These are phyloP conservation scores for Deilephila porcellus DNA, from an alignment of 2,888 invertebrate genomes.

Conservation along the genomic window DNA sequence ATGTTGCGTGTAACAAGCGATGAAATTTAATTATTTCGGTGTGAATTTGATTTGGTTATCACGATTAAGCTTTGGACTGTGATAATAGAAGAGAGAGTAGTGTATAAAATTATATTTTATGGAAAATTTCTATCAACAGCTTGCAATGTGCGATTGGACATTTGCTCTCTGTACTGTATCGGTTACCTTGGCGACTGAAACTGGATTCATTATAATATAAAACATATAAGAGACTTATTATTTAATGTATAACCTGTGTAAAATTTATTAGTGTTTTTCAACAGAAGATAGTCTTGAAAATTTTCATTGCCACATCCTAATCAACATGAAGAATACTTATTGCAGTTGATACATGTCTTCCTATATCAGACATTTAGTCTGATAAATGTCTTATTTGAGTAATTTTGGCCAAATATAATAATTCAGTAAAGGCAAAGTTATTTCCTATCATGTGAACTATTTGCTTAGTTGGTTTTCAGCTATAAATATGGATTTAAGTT, in stretches of 20 bases:
- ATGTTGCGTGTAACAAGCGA: neutral
- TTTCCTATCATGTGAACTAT: neutral
- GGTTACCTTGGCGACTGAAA: slow-evolving; percentile 39
- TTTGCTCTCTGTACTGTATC: slow-evolving; percentile 55
- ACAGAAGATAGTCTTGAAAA: too few relatives aligned
- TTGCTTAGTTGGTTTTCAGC: neutral
- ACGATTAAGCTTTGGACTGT: slow-evolving; percentile 76
- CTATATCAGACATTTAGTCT: too few relatives aligned
- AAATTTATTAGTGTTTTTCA: too few relatives aligned
- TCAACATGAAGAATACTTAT: too few relatives aligned
- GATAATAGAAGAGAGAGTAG: slow-evolving; percentile 74
- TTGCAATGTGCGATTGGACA: slow-evolving; percentile 53
- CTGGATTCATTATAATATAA: neutral
- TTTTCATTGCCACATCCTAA: too few relatives aligned
- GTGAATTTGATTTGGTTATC: slow-evolving; percentile 42
- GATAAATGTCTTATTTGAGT: too few relatives aligned
- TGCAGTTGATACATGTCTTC: too few relatives aligned
- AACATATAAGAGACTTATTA: too few relatives aligned
- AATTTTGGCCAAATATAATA: too few relatives aligned
- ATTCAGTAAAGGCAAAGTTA: too few relatives aligned
- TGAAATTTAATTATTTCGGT: neutral
- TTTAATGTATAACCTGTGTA: too few relatives aligned
- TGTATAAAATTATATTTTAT: slow-evolving; percentile 56
- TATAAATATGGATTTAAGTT: neutral
- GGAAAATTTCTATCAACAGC: slow-evolving; percentile 49